These are phyloP conservation scores for Ceramica pisi DNA, from an alignment of 2,888 invertebrate species.

Conservation along the genomic window DNA sequence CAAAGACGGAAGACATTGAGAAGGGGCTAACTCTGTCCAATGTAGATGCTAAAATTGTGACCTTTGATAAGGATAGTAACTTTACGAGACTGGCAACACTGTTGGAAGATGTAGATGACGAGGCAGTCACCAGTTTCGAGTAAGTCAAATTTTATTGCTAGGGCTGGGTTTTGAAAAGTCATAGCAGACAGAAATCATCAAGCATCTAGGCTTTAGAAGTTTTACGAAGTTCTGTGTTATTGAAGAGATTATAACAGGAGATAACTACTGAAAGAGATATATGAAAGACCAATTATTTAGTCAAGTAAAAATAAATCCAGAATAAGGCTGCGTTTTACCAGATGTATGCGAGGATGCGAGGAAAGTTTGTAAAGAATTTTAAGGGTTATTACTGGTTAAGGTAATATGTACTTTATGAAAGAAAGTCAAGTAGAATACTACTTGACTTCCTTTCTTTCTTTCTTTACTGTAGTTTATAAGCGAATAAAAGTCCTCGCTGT, in stretches of 20 bases:
- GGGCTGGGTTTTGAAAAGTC: background rate
- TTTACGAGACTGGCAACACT: constrained; percentile 25
- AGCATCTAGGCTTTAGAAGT: background rate
- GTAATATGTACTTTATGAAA: no score
- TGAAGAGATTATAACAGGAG: no score
- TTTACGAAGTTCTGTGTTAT: background rate
- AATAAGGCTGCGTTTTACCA: no score
- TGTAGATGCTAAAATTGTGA: constrained; percentile 26
- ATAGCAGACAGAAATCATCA: background rate
- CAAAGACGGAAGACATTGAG: constrained; percentile 29
- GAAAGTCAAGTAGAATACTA: no score
- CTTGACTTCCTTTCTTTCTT: no score
- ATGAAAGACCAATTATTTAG: no score
- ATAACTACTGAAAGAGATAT: background rate
- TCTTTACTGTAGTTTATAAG: no score
- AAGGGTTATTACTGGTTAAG: no score
- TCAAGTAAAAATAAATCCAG: no score
- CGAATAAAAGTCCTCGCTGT: no score
- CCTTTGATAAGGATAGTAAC: constrained; percentile 14
- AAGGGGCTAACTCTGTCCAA: constrained; percentile 26
- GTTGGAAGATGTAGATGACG: constrained; percentile 9
- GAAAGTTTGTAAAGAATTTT: no score
- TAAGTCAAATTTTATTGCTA: constrained; percentile 27
- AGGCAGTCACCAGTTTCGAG: constrained; percentile 32
- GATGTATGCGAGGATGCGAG: no score